A percentile compares a stretch with the other conserved stretches of the same genome.
Conservation (phyloP, 2,797 vertebrate species). For the Acipenser ruthenus region DNA sequence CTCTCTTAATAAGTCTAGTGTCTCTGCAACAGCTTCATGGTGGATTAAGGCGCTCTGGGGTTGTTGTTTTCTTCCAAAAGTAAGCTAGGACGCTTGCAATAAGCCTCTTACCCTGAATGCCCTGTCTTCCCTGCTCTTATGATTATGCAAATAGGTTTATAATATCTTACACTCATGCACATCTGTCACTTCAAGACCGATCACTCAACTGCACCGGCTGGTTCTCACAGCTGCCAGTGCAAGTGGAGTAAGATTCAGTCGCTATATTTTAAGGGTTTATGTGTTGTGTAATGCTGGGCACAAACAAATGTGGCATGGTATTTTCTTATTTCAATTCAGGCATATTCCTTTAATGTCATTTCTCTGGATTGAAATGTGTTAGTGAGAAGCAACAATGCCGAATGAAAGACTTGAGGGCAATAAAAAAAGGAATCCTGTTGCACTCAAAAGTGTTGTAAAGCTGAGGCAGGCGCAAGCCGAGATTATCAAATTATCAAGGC, state of each 20-base stretch:
- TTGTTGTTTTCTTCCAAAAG: slow-evolving; percentile 32
- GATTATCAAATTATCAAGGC: slow-evolving; percentile 51
- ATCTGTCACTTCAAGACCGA: slow-evolving; percentile 21
- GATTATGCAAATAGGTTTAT: slow-evolving; percentile 24
- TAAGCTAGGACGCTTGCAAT: slow-evolving; percentile 29
- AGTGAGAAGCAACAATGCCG: slow-evolving; percentile 19
- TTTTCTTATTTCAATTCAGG: not conserved
- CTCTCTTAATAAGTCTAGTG: slow-evolving; percentile 43
- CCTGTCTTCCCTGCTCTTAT: slow-evolving; percentile 27
- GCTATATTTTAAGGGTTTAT: slow-evolving; percentile 6
- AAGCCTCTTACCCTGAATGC: slow-evolving; percentile 45
- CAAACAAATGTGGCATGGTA: not conserved
- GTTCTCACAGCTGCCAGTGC: slow-evolving; percentile 2
- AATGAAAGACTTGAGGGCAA: slow-evolving; percentile 20
- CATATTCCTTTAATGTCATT: slow-evolving; percentile 1
- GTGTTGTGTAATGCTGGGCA: not conserved
- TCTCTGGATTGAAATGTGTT: not conserved
- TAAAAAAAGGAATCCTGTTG: too few relatives aligned
- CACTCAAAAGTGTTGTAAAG: slow-evolving; percentile 35
- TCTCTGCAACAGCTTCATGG: slow-evolving; percentile 43
- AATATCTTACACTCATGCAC: slow-evolving; percentile 22
- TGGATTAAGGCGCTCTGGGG: slow-evolving; percentile 44
- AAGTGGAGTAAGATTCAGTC: not conserved
- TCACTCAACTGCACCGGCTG: slow-evolving; percentile 7
- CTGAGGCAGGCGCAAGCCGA: slow-evolving; percentile 46